Percentiles rank a stretch among this genome's conserved stretches.
phyloP scores from a whole-genome alignment of 2,113 vertebrate species.

The Fukomys damarensis region DNA sequence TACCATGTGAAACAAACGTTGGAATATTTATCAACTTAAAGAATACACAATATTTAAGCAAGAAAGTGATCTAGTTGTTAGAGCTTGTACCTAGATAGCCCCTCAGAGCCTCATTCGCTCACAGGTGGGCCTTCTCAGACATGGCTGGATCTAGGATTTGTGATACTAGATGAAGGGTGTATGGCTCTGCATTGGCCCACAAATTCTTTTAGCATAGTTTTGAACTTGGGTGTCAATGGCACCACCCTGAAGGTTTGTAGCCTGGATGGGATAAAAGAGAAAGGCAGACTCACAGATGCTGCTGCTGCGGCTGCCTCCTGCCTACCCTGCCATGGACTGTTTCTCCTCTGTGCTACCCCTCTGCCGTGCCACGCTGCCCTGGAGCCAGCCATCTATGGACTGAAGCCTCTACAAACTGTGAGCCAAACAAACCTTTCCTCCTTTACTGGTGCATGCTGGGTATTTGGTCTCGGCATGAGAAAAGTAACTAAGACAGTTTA shows the following conservation, averaged over 20 bases:
- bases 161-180: neutral
- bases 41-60: neutral
- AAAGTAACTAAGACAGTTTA: neutral
- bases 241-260: neutral
- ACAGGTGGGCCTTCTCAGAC: neutral
- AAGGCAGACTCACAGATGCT: neutral
- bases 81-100: neutral
- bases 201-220: neutral
- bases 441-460: neutral
- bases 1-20: neutral
- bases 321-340: neutral
- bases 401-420: neutral
- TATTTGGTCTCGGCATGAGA: neutral
- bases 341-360: neutral
- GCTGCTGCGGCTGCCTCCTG: neutral
- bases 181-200: neutral
- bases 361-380: neutral
- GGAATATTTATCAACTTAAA: neutral
- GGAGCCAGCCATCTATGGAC: neutral
- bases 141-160: neutral
- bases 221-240: neutral
- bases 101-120: neutral
- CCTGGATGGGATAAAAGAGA: neutral
- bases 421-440: neutral
- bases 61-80: neutral